Base-by-base conservation (phyloP, 1,140 invertebrate species). In the Sycophaga agraensis region DNA sequence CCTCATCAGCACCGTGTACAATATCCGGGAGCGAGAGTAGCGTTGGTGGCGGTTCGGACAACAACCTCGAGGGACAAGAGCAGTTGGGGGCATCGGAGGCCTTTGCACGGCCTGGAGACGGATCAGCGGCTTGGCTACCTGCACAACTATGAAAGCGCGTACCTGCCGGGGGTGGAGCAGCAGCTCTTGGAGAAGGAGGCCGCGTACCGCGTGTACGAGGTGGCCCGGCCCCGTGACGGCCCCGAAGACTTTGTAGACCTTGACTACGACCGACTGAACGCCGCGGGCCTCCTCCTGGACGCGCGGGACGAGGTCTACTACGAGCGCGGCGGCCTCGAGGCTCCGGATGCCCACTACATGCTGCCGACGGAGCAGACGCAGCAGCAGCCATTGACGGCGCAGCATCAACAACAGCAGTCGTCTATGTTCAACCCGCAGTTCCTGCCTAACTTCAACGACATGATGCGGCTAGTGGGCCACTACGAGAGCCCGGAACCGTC, bases 341-440 rank as follows among this genome's bases (percentile, higher is more conserved):
- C 49, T 16, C 37, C 39, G n/a, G 26, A 26, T 26, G 73, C 77
- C 19, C 75, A 77, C 19, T 78, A 74, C 37, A 77, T 77, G 76
- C 63, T 77, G 42, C 73, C 77, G 4, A 74, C 74, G 0, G 68
- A 71, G 8, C 64, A 69, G 12, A 69, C 65, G 49, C 45, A 54
- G 57, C 61, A 50, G 21, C 42, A 42, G 1, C 37, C 26, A 5
- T 39, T 70, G 3, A 68, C 28, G 7, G 39, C 46, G 35, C 61
- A 45, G 12, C 48, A 49, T 0, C 43, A 48, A 5, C 55, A 72
- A 2, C 69, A 51, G 14, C 58, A 61, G 31, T 46, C 59, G 43
- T 78, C 79, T 35, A 68, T 78, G 26, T 81, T 78, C 49, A 76
- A 76, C 51, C 78, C 77, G 0, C 77, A 80, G 53, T 80, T 76